These are phyloP conservation scores for Listrodromus nycthemerus DNA, from an alignment of 2,888 invertebrate genomes.

Conservation along the genomic window DNA sequence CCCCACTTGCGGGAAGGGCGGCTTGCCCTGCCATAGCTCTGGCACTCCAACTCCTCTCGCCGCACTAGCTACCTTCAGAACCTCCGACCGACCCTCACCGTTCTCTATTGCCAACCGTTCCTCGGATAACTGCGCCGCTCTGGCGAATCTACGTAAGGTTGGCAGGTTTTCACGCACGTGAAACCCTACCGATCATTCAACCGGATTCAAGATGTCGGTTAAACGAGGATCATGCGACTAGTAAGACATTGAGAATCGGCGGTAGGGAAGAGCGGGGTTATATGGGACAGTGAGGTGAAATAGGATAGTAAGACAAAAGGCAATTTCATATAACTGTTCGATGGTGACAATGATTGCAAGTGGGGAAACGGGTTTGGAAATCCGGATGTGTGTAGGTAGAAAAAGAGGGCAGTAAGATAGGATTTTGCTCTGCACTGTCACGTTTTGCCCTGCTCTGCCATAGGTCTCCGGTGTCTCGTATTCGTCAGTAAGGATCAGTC, in stretches of 20 bases:
- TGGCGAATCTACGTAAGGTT: neutral
- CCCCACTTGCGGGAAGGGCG: conserved; percentile 69
- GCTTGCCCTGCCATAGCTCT: conserved; percentile 63
- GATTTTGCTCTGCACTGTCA: too few species aligned
- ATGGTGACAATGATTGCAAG: too few species aligned
- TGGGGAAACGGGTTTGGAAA: too few species aligned
- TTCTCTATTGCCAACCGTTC: conserved; percentile 43
- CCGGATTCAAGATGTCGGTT: neutral
- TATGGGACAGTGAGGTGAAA: too few species aligned
- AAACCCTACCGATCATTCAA: neutral
- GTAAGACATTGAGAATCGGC: neutral
- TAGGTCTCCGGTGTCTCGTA: too few species aligned
- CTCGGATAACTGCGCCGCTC: conserved; percentile 42
- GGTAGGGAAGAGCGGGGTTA: too few species aligned
- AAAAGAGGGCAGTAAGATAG: too few species aligned
- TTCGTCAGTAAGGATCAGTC: too few species aligned
- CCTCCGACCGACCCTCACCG: conserved; percentile 43
- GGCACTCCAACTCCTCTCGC: conserved; percentile 67
- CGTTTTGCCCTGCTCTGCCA: too few species aligned
- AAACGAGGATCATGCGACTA: neutral
- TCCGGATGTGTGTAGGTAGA: too few species aligned
- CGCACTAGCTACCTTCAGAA: conserved; percentile 56
- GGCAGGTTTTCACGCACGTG: conserved; percentile 27
- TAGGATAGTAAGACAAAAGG: too few species aligned
- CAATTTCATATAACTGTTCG: too few species aligned